A percentile compares a stretch with the other conserved stretches of the same genome.
phyloP scores from a whole-genome alignment of 1,140 invertebrate genomes.

The Fopius arisanus region DNA sequence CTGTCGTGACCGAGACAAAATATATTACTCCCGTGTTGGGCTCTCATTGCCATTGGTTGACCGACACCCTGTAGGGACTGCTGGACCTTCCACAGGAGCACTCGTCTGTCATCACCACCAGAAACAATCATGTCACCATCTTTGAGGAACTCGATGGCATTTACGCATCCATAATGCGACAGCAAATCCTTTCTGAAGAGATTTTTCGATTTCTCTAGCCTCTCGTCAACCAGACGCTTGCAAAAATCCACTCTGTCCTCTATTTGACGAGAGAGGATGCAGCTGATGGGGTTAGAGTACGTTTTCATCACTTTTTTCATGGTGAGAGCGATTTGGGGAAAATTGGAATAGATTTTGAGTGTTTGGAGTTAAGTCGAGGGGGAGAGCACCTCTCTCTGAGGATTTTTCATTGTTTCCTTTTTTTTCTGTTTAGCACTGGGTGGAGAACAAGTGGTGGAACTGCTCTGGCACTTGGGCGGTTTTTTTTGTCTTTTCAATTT shows the following conservation, averaged over 20 bases:
- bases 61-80: constrained; percentile 74
- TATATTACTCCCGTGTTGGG: constrained; percentile 90
- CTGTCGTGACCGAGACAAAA: constrained; percentile 89
- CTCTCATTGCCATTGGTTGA: constrained; percentile 77
- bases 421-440: too few relatives aligned
- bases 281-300: constrained; percentile 62
- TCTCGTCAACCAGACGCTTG: constrained; percentile 70
- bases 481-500: neutral
- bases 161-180: constrained; percentile 92
- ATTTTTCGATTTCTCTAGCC: constrained; percentile 73
- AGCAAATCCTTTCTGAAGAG: constrained; percentile 85
- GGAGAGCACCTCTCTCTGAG: too few relatives aligned
- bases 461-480: too few relatives aligned
- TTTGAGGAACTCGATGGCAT: constrained; percentile 93
- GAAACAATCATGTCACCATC: constrained; percentile 87
- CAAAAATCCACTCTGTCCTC: constrained; percentile 61
- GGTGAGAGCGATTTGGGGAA: neutral
- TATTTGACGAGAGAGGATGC: constrained; percentile 64
- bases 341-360: neutral
- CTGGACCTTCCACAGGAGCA: constrained; percentile 88
- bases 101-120: constrained; percentile 93
- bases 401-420: too few relatives aligned
- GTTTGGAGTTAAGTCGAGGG: neutral
- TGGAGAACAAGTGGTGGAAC: too few relatives aligned
- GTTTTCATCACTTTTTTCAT: constrained; percentile 56